A percentile compares a stretch with the other conserved stretches of the same genome.
Evolutionary conservation across 64 coral and sea anemone species (phyloP).

Genomic region (Catalaphyllia jardinei): DNA sequence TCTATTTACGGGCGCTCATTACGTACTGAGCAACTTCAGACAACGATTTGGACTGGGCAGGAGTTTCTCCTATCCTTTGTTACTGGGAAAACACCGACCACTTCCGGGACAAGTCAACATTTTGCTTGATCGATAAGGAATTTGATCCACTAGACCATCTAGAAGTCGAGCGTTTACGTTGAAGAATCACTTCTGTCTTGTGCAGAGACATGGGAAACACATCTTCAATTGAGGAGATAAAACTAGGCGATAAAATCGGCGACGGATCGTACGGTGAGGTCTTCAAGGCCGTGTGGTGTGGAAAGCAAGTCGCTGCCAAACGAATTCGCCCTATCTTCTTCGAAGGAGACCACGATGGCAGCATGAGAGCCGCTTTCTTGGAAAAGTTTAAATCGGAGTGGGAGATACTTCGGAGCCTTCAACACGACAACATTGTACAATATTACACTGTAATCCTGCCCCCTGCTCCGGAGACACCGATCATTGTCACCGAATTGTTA

Average conservation of each 20-base stretch:
- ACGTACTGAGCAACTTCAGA: no score
- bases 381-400: conserved; percentile 76
- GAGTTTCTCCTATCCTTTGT: no score
- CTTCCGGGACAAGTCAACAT: background rate
- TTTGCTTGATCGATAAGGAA: background rate
- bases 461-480: conserved; percentile 52
- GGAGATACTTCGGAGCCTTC: conserved; percentile 66
- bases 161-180: background rate
- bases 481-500: conserved; percentile 81
- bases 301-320: conserved; percentile 74
- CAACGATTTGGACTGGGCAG: no score
- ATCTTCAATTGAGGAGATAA: conserved; percentile 61
- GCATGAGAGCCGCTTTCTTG: conserved; percentile 40
- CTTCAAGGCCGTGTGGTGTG: conserved; percentile 65
- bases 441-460: conserved; percentile 80
- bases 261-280: conserved; percentile 83
- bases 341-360: conserved; percentile 62
- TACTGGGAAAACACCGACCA: background rate
- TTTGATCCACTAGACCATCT: background rate
- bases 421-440: conserved; percentile 81
- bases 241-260: conserved; percentile 77
- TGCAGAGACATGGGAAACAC: conserved; percentile 54
- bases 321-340: conserved; percentile 77
- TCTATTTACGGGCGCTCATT: no score
- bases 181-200: background rate